phyloP scores from a whole-genome alignment of 2,797 vertebrate genomes.

The Girardinus metallicus region DNA sequence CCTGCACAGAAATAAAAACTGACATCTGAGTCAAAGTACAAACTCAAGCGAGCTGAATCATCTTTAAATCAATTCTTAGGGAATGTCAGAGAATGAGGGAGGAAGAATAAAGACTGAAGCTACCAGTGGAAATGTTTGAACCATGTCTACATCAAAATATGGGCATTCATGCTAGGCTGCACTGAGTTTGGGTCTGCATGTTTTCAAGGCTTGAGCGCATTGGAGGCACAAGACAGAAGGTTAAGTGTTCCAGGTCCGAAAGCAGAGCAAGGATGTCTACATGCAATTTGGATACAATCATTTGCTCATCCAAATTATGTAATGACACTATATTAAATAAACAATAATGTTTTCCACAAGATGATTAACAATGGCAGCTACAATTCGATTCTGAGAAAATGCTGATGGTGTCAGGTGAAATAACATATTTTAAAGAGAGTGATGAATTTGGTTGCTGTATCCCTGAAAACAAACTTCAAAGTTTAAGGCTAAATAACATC shows the following conservation, averaged over 20 bases:
- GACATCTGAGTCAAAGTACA: neutral
- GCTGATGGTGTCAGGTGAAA: neutral
- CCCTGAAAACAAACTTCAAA: slow-evolving; percentile 69
- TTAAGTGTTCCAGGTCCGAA: slow-evolving; percentile 13
- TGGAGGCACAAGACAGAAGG: slow-evolving; percentile 12
- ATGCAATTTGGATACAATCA: slow-evolving; percentile 35
- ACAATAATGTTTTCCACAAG: slow-evolving; percentile 32
- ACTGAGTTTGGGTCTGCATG: slow-evolving; percentile 29
- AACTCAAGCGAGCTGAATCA: slow-evolving; percentile 4
- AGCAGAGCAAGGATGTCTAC: slow-evolving; percentile 6
- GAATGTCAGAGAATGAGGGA: slow-evolving; percentile 5
- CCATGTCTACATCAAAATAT: slow-evolving; percentile 18
- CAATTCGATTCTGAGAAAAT: slow-evolving; percentile 18
- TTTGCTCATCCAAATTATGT: slow-evolving; percentile 12
- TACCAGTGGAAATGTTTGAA: slow-evolving; percentile 11
- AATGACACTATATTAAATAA: slow-evolving; percentile 26
- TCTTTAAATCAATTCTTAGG: slow-evolving; percentile 22
- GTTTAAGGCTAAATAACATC: slow-evolving; percentile 79
- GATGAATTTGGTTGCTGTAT: slow-evolving; percentile 62
- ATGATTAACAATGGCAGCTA: slow-evolving; percentile 52
- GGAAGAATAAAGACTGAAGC: slow-evolving; percentile 4
- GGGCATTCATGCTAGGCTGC: slow-evolving; percentile 30
- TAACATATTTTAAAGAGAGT: slow-evolving; percentile 26
- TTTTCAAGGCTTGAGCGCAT: slow-evolving; percentile 34
- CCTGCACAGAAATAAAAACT: slow-evolving; percentile 14